Evolutionary conservation across 2,888 invertebrate species (phyloP).

Genomic region (Clunio marinus): DNA sequence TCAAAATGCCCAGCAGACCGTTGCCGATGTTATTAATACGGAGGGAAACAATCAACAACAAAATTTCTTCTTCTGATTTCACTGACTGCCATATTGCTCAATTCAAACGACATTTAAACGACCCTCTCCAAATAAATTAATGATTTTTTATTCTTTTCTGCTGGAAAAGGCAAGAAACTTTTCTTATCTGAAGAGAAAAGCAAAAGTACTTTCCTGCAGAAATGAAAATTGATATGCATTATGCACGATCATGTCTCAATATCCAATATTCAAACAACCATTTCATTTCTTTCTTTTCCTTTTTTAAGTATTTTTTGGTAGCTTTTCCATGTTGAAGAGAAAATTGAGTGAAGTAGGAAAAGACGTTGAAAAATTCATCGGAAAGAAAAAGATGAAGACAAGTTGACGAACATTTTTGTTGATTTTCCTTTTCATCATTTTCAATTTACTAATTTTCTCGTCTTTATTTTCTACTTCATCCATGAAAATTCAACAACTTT

Average conservation of each 20-base stretch:
- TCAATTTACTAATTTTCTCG: too few relatives aligned
- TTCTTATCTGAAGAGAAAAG: not conserved
- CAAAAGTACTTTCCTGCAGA: not conserved
- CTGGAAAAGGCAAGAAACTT: not conserved
- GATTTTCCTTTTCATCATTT: too few relatives aligned
- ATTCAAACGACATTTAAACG: not conserved
- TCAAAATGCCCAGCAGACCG: conserved; percentile 66
- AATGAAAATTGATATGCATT: conserved; percentile 19
- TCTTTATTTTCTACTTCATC: too few relatives aligned
- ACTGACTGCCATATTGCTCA: conserved; percentile 25
- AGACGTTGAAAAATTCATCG: too few relatives aligned
- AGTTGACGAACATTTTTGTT: too few relatives aligned
- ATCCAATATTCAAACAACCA: conserved; percentile 19
- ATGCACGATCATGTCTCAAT: conserved; percentile 17
- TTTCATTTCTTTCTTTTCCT: conserved; percentile 18
- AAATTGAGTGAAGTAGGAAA: too few relatives aligned
- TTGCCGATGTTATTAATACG: conserved; percentile 64
- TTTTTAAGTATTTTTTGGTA: not conserved
- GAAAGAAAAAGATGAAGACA: too few relatives aligned
- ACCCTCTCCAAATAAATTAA: conserved; percentile 30
- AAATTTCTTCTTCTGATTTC: not conserved
- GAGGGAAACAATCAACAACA: conserved; percentile 17
- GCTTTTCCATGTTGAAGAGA: too few relatives aligned
- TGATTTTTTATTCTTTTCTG: not conserved
- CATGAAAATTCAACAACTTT: too few relatives aligned